Base-by-base conservation (phyloP, 2,113 vertebrate genomes). In the Protobothrops flavoviridis region DNA sequence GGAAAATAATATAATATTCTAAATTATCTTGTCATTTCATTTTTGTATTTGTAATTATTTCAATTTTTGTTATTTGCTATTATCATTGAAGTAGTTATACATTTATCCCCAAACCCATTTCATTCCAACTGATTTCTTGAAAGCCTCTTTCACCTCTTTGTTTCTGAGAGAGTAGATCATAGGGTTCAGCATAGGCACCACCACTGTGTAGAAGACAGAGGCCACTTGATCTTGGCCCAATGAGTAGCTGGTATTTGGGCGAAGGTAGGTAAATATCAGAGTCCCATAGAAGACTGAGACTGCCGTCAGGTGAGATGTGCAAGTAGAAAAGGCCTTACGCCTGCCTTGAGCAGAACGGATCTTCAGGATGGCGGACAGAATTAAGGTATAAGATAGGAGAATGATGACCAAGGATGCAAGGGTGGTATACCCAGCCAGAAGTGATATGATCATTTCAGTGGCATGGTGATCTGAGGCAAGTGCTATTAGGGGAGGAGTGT, bases 161-260 rank as follows among this genome's bases (percentile, higher is more conserved):
- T 93, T 88, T 33, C 81, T 87, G 33, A 93, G 33, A 52, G 85
- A 88, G 48, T 93, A 93, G 85, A 93, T 93, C 20, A 93, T 11
- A 11, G 90, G 90, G 20, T 93, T 93, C 90, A 91, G 5, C 93
- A 93, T 93, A 9, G 93, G 90, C 39, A 88, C 90, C 86, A 93
- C 90, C 29, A 91, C 52, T 4, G 93, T 93, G 52, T 91, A 93
- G 61, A 93, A 93, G 20, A 91, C 85, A 6, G 86, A 91, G 56
- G 90, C 93, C 61, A 91, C 90, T 81, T 93, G 90, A n/a, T 93
- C 93, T 21, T 24, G 53, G 12, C 53, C 86, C 53, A 85, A 15
- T 2, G 50, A 89, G 29, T 89, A 93, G 61, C 64, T 93, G 10
- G 59, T 52, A 26, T 91, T 93, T 64, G 90, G 93, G 4, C n/a